Conservation (phyloP, 2,797 vertebrate genomes). For the Glossophaga mutica region DNA sequence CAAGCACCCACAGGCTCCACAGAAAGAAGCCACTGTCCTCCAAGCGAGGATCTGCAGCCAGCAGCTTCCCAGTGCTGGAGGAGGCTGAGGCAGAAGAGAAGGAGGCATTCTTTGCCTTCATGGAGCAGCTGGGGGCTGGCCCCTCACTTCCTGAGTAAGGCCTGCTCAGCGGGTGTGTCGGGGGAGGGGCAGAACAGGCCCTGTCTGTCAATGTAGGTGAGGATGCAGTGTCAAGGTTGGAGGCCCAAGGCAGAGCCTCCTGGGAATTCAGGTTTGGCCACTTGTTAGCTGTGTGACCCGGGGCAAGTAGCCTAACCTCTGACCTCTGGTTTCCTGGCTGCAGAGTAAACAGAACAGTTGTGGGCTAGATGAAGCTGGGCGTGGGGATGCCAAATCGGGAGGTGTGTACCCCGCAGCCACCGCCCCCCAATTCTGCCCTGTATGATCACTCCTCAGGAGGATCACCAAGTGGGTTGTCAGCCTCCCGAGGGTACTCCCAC, state of each 20-base stretch:
- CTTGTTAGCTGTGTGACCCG: background rate
- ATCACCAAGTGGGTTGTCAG: background rate
- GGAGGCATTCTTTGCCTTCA: conserved; percentile 76
- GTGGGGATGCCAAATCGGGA: background rate
- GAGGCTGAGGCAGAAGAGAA: conserved; percentile 68
- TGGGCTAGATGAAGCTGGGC: background rate
- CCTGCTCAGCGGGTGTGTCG: background rate
- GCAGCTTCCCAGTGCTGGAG: background rate
- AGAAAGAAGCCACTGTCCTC: conserved; percentile 55
- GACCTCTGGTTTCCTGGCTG: background rate
- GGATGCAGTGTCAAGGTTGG: accelerated
- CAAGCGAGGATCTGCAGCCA: conserved; percentile 3
- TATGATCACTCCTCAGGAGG: background rate
- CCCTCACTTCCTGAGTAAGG: conserved; percentile 79
- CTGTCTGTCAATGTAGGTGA: accelerated
- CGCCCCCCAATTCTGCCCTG: background rate
- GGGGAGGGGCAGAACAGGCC: background rate
- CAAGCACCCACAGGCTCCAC: conserved; percentile 29
- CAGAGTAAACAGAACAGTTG: background rate
- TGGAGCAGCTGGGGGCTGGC: conserved; percentile 78
- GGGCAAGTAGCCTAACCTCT: background rate
- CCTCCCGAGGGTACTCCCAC: background rate
- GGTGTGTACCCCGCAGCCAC: background rate
- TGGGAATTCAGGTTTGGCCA: background rate
- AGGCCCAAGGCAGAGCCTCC: background rate